Percentiles rank a stretch among this genome's conserved stretches.
Evolutionary conservation across 2,797 vertebrate species (phyloP).

Genomic region (Aldrovandia affinis): DNA sequence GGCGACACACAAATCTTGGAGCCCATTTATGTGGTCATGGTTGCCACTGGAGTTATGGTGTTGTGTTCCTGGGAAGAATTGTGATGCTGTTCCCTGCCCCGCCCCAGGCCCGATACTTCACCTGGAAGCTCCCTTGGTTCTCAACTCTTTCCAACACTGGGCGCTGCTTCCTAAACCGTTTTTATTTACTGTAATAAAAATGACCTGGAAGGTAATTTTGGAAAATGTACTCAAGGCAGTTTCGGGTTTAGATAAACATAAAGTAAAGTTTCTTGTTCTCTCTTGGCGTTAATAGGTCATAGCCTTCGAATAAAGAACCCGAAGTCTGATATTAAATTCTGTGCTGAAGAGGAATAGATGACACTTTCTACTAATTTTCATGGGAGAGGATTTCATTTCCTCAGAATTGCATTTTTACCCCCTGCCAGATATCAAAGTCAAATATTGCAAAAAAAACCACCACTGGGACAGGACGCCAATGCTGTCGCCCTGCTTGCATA

Average conservation of each 20-base stretch:
- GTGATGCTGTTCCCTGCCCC: not conserved
- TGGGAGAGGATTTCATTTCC: not conserved
- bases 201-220: not conserved
- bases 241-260: not conserved
- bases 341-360: not conserved
- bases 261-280: not conserved
- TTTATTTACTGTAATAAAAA: not conserved
- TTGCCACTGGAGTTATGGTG: conserved; percentile 5
- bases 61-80: not conserved
- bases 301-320: not conserved
- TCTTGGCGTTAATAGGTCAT: not conserved
- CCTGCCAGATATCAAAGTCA: not conserved
- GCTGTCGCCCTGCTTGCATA: not conserved
- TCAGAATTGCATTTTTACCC: not conserved
- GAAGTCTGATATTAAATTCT: not conserved
- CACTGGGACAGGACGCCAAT: not conserved
- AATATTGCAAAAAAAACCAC: not conserved
- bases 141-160: not conserved
- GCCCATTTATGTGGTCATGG: not conserved
- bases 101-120: not conserved
- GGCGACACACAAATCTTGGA: not conserved
- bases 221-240: not conserved
- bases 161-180: not conserved
- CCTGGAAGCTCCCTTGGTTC: not conserved
- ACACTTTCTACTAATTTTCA: not conserved